These are phyloP conservation scores for Saguinus imperator DNA, from an alignment of 2,113 vertebrate genomes.

Conservation along the genomic window DNA sequence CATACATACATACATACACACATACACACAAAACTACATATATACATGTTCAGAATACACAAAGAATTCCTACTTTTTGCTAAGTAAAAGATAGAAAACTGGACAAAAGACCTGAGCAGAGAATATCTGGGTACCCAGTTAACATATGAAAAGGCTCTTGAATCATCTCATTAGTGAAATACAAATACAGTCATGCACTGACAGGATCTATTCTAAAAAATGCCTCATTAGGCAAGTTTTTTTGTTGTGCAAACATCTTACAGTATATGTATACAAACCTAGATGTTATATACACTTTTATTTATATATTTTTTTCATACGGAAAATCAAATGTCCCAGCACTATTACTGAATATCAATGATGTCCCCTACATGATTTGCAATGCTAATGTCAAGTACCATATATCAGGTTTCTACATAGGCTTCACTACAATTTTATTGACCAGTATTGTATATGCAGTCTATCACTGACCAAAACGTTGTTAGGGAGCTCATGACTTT, in stretches of 20 bases:
- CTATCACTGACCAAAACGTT: background rate
- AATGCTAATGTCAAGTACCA: background rate
- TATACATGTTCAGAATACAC: background rate
- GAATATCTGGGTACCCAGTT: background rate
- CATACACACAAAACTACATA: background rate
- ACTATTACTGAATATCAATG: background rate
- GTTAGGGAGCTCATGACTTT: background rate
- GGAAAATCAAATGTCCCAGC: background rate
- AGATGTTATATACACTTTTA: background rate
- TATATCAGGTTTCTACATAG: background rate
- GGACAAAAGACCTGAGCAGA: background rate
- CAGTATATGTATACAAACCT: background rate
- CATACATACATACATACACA: too few relatives aligned
- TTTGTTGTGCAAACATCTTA: background rate
- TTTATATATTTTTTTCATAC: background rate
- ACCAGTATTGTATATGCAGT: background rate
- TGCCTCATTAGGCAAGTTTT: background rate
- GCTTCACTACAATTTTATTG: background rate
- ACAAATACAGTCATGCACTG: background rate
- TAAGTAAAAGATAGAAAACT: background rate
- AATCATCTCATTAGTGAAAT: background rate
- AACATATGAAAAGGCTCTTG: background rate
- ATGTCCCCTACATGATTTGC: background rate
- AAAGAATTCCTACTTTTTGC: background rate
- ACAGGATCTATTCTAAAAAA: background rate